Evolutionary conservation across 2,888 invertebrate species (phyloP), one percentile per base, ranked within the genome.

Genomic region (Folsomia manolachei): DNA sequence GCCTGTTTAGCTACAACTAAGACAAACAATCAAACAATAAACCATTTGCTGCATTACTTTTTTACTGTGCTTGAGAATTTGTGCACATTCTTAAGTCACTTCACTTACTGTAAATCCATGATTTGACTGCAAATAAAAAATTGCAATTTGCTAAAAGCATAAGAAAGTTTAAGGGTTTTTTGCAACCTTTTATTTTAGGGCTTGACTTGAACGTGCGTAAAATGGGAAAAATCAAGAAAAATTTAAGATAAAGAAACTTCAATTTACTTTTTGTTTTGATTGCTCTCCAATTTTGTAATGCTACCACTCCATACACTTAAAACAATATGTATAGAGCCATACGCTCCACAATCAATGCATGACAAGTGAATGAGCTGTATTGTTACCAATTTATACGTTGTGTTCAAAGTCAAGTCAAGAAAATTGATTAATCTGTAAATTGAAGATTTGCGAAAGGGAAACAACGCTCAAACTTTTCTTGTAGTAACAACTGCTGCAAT

Each of bases 361-460:
- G n/a, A n/a, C n/a, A n/a, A n/a, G n/a, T n/a, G n/a, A n/a, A n/a
- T n/a, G n/a, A n/a, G n/a, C n/a, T n/a, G n/a, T n/a, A n/a, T n/a
- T n/a, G n/a, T n/a, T n/a, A n/a, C n/a, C n/a, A n/a, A n/a, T n/a
- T n/a, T n/a, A n/a, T 39, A 39, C 39, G 14, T 39, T 39, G 14
- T 39, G 39, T 39, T 39, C 39, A 39, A 39, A 39, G 39, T 39
- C 18, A 21, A n/a, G n/a, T n/a, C n/a, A 56, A 56, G 19, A 7
- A 56, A 56, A 56, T 56, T 56, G 56, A 56, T 56, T 56, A 56
- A 56, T 56, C 56, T 56, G 4, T 21, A 56, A 56, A 56, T 56
- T 56, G 19, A 56, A 19, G 56, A 56, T 19, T 56, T 56, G 56
- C 11, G 39, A 39, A 14, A 39, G 39, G 39, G 14, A 39, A 39